phyloP scores from a whole-genome alignment of 2,888 invertebrate species.

The Hartigia nigra region DNA sequence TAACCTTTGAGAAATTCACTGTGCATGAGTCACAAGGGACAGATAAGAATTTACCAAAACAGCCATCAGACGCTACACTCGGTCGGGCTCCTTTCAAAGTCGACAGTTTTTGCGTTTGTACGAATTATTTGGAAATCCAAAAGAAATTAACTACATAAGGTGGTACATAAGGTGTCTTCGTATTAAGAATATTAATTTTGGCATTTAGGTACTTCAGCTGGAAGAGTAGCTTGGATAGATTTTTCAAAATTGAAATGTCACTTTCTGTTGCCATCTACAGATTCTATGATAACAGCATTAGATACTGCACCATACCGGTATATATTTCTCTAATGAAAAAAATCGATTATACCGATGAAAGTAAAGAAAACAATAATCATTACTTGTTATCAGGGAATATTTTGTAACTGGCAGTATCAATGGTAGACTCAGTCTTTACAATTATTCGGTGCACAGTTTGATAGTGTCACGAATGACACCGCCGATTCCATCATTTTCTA shows the following conservation, averaged over 20 bases:
- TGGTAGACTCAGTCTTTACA: conserved; percentile 40
- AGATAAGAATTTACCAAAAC: conserved; percentile 12
- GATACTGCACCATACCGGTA: conserved; percentile 24
- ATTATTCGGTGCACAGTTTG: conserved; percentile 33
- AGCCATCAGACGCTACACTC: conserved; percentile 69
- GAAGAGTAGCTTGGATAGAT: conserved; percentile 40
- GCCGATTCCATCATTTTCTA: conserved; percentile 31
- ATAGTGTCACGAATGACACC: conserved; percentile 33
- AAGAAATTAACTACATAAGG: neutral
- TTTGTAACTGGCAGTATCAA: conserved; percentile 39
- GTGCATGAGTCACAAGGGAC: neutral
- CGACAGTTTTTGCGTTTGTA: conserved; percentile 72
- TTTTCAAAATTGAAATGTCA: conserved; percentile 38
- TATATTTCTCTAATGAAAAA: neutral
- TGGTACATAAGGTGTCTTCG: neutral
- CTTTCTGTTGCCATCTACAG: conserved; percentile 31
- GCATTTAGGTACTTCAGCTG: conserved; percentile 40
- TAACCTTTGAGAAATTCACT: neutral
- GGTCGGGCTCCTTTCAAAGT: conserved; percentile 67
- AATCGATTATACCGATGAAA: neutral
- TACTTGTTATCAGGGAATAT: conserved; percentile 35
- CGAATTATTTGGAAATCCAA: conserved; percentile 40
- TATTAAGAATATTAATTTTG: neutral
- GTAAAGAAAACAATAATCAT: neutral
- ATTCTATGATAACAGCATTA: conserved; percentile 37